Conservation (phyloP, 2,797 vertebrate species). For the Chaenodraco wilsoni region DNA sequence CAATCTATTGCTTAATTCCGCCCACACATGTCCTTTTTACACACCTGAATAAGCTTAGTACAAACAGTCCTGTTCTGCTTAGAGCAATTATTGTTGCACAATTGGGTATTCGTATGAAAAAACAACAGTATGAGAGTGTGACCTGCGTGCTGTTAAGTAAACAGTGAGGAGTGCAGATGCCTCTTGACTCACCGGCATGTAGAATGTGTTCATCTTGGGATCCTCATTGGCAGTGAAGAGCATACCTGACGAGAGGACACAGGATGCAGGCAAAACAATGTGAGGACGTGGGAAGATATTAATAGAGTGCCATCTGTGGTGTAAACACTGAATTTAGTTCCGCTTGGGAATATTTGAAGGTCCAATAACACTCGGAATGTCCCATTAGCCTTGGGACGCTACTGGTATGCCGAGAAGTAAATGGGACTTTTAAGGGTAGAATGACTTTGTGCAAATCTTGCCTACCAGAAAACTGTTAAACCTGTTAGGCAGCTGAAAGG, state of each 20-base stretch:
- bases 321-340: neutral
- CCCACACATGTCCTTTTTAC: neutral
- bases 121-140: neutral
- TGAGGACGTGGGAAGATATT: slow-evolving; percentile 8
- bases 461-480: neutral
- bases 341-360: neutral
- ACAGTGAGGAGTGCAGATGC: neutral
- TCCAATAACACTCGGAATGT: neutral
- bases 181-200: slow-evolving; percentile 91
- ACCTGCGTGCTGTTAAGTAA: neutral
- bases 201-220: slow-evolving; percentile 98
- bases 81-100: neutral
- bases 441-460: neutral
- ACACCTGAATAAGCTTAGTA: neutral
- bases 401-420: neutral
- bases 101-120: neutral
- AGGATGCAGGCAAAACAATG: slow-evolving; percentile 11
- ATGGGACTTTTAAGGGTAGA: neutral
- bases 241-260: slow-evolving; percentile 86
- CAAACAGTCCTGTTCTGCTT: neutral
- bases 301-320: slow-evolving; percentile 10
- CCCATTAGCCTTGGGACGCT: too few relatives aligned
- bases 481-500: neutral
- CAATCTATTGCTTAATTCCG: neutral
- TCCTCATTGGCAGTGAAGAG: slow-evolving; percentile 97